A percentile compares a stretch with the other conserved stretches of the same genome.
Evolutionary conservation across 2,113 vertebrate genomes (phyloP).

Genomic region (Anguilla japonica): DNA sequence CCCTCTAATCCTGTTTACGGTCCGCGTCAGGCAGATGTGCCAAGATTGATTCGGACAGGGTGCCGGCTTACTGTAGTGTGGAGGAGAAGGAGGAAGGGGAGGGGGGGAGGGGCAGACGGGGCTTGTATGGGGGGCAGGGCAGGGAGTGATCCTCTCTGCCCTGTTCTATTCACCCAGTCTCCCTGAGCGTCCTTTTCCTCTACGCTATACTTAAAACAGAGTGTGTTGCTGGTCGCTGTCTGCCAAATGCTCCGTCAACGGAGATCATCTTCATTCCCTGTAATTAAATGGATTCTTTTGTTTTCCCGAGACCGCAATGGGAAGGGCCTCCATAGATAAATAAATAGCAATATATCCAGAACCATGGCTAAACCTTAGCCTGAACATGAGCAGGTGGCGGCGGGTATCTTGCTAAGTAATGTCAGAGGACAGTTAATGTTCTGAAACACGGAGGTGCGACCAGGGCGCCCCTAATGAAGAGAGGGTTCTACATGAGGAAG

Average conservation of each 20-base stretch:
- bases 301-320: constrained; percentile 68
- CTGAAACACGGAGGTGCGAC: constrained; percentile 72
- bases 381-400: constrained; percentile 80
- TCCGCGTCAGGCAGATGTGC: constrained; percentile 87
- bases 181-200: constrained; percentile 56
- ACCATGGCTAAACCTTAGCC: constrained; percentile 68
- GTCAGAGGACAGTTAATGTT: constrained; percentile 82
- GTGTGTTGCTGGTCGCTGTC: constrained; percentile 53
- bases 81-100: constrained; percentile 36
- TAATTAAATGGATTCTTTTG: constrained; percentile 83
- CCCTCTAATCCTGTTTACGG: constrained; percentile 90
- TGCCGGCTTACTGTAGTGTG: constrained; percentile 80
- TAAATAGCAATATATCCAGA: constrained; percentile 81
- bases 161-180: constrained; percentile 67
- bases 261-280: constrained; percentile 80
- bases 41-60: constrained; percentile 86
- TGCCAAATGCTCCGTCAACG: constrained; percentile 64
- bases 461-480: constrained; percentile 61
- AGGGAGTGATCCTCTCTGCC: neutral
- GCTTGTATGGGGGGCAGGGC: neutral
- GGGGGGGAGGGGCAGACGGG: constrained; percentile 45
- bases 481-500: constrained; percentile 54
- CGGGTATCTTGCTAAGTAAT: constrained; percentile 79
- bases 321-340: constrained; percentile 77
- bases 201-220: constrained; percentile 57